phyloP scores from a whole-genome alignment of 2,888 invertebrate genomes.

The Biston stratarius region DNA sequence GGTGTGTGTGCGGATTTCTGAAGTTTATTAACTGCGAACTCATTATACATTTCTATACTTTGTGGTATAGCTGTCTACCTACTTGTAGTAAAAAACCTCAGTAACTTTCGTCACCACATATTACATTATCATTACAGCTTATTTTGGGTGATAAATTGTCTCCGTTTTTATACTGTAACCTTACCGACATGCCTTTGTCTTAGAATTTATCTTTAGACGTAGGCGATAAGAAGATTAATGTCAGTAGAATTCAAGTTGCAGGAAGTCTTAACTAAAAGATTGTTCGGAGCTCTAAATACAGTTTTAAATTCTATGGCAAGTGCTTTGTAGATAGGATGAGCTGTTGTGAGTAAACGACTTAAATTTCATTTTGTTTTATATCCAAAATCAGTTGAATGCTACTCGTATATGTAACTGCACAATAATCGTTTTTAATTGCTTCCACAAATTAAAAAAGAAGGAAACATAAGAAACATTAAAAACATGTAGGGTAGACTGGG shows the following conservation, averaged over 20 bases:
- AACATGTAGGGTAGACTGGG: not conserved
- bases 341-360: not conserved
- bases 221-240: conserved; percentile 43
- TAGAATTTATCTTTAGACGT: conserved; percentile 39
- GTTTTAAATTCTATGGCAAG: not conserved
- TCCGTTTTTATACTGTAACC: conserved; percentile 31
- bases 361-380: no score
- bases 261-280: conserved; percentile 36
- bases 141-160: conserved; percentile 49
- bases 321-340: not conserved
- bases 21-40: conserved; percentile 1
- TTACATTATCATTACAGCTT: conserved; percentile 55
- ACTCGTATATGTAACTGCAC: no score
- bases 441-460: no score
- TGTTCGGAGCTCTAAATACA: conserved; percentile 8
- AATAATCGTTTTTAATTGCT: no score
- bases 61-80: conserved; percentile 4
- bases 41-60: not conserved
- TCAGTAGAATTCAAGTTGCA: conserved; percentile 38
- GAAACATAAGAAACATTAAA: not conserved
- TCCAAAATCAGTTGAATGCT: no score
- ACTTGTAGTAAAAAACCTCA: conserved; percentile 12
- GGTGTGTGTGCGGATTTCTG: not conserved
- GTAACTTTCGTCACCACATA: conserved; percentile 39
- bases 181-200: conserved; percentile 37